Evolutionary conservation across 2,888 invertebrate genomes (phyloP), one percentile per base, ranked within the genome.

Genomic region (Fragum fragum): DNA sequence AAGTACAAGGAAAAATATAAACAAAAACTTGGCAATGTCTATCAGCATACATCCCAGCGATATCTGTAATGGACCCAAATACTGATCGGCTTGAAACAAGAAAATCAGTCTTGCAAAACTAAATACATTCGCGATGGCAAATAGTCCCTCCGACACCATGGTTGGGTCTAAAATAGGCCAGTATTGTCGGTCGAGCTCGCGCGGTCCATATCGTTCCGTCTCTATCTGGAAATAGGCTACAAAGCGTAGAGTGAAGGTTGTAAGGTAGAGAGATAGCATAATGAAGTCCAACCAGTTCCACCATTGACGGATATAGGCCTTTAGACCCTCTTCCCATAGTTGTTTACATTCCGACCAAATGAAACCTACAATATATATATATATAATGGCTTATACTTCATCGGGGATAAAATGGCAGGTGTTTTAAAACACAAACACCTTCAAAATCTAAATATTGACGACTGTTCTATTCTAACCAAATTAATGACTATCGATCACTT

Each of bases 271-370:
- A 26, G 95, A 95, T 18, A 96, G 93, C 96, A 96, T 96, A 82
- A 95, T 95, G 88, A 95, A 96, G 90, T 96, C 96, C 57, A 96
- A 92, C 95, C 95, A 95, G 91, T 96, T 96, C 96, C 96, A 96
- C 95, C 95, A 95, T 87, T 95, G 95, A 18, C 94, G 91, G 29
- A 95, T 93, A 90, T 95, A 95, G 28, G 95, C 95, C 79, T 95
- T 95, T 71, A 95, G 90, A 2, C 95, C 95, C 88, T 95, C 95
- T 76, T 95, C 95, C 95, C 95, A 95, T n/a, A 96, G 90, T 90
- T 96, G 95, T 87, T 96, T 96, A 90, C 95, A 95, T 85, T 96
- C 95, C 0, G 95, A 94, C 95, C 96, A 96, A 36, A 95, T 94
- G 93, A 95, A 95, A 53, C 95, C 95, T 95, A 88, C 3, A 88